Base-by-base conservation (phyloP, 2,888 invertebrate genomes). In the Phengaris arion region DNA sequence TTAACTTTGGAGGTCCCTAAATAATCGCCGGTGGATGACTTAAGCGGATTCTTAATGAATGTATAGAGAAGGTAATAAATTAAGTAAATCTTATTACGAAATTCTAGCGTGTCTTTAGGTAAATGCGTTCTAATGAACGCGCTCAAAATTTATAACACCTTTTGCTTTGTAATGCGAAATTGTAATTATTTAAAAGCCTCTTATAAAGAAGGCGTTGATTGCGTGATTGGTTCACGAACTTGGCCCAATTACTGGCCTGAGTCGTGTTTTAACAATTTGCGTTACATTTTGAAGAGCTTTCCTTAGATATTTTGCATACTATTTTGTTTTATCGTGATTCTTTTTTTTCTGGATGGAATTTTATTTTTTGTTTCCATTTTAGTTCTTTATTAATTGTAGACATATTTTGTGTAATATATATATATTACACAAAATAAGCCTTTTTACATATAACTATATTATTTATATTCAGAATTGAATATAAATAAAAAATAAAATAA, bases 31-130 rank as follows among this genome's bases (percentile, higher is more conserved):
- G 70, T 51, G 54, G 35, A 72, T 72, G 72, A 72, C 72, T 72
- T 72, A 72, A 72, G 70, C 70, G 46, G 35, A 72, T 74, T 48
- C 64, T 35, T 64, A 51, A 78, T 79, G 77, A 81, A 78, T 80
- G 75, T 85, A 82, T 70, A 81, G 81, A 79, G 83, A 83, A 82
- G 85, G 87, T 87, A 86, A 88, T 89, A 91, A 91, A 91, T 92
- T 92, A 90, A 89, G 91, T 85, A 90, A 92, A 92, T 89, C 89
- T 91, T 92, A 93, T 92, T 92, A 92, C 87, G 85, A 92, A 92
- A 93, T 92, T 91, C 92, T 92, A 82, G 89, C 91, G 89, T 89
- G 91, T 90, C 87, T 88, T 82, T 82, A 83, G 82, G 86, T 91
- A 89, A 90, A 88, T 90, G 90, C 72, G 48, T 51, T 5, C 46